Evolutionary conservation across 2,888 invertebrate genomes (phyloP).

Genomic region (Dexiosoma caninum): DNA sequence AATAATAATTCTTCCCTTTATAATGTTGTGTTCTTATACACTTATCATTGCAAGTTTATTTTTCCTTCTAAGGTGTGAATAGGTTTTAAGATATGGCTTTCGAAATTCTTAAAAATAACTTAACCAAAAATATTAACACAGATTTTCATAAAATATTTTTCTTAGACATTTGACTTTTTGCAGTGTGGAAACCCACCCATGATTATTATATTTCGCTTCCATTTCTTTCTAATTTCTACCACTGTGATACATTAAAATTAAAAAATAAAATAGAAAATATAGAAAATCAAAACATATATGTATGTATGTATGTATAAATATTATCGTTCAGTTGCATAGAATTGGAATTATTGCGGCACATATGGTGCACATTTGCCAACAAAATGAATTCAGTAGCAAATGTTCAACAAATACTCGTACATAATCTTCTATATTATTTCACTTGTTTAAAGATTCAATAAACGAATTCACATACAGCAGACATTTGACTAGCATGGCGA

Average conservation of each 20-base stretch:
- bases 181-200: too few relatives aligned
- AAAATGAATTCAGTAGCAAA: conserved; percentile 15
- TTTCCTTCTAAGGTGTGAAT: too few relatives aligned
- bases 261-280: not conserved
- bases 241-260: not conserved
- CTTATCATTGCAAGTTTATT: too few relatives aligned
- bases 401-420: not conserved
- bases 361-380: conserved; percentile 42
- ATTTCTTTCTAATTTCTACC: not conserved
- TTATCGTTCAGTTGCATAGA: conserved; percentile 37
- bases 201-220: too few relatives aligned
- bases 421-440: not conserved
- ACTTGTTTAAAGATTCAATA: conserved; percentile 47
- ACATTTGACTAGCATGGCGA: conserved; percentile 39
- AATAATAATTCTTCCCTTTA: too few relatives aligned
- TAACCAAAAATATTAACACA: too few relatives aligned
- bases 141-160: too few relatives aligned
- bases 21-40: too few relatives aligned
- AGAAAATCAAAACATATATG: not conserved
- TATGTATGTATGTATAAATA: not conserved
- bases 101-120: too few relatives aligned
- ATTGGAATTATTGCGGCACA: conserved; percentile 44
- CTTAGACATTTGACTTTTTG: too few relatives aligned
- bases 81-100: too few relatives aligned
- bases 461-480: conserved; percentile 28